Evolutionary conservation across 2,113 vertebrate genomes (phyloP).

Genomic region (Notarius lentiginosus): DNA sequence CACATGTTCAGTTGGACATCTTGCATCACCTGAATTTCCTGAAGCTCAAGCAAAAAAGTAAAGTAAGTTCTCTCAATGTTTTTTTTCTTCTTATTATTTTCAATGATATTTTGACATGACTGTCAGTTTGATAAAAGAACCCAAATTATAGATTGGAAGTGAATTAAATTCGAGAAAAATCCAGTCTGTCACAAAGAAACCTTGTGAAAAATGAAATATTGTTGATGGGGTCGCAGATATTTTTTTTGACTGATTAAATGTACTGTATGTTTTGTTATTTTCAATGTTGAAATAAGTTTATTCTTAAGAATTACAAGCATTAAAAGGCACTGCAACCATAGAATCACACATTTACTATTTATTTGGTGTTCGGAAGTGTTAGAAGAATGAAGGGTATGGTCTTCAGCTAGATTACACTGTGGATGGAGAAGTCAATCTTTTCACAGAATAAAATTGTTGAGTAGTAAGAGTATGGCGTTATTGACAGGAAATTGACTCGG

Average conservation of each 20-base stretch:
- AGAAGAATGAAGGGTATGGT: neutral
- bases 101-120: neutral
- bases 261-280: neutral
- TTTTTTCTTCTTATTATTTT: neutral
- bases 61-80: neutral
- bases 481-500: slow-evolving; percentile 17
- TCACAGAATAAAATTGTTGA: neutral
- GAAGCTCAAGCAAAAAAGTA: neutral
- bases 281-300: neutral
- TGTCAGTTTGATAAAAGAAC: neutral
- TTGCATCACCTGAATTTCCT: neutral
- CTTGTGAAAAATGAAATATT: neutral
- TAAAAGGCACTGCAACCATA: neutral
- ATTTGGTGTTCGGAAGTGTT: neutral
- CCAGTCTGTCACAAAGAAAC: neutral
- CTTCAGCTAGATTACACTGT: neutral
- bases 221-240: neutral
- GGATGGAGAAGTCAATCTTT: neutral
- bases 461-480: neutral
- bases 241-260: neutral
- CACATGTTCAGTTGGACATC: neutral
- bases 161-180: neutral
- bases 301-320: neutral
- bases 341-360: neutral
- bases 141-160: neutral